Conservation (phyloP, 2,888 invertebrate genomes). For the Dryomyza anilis region DNA sequence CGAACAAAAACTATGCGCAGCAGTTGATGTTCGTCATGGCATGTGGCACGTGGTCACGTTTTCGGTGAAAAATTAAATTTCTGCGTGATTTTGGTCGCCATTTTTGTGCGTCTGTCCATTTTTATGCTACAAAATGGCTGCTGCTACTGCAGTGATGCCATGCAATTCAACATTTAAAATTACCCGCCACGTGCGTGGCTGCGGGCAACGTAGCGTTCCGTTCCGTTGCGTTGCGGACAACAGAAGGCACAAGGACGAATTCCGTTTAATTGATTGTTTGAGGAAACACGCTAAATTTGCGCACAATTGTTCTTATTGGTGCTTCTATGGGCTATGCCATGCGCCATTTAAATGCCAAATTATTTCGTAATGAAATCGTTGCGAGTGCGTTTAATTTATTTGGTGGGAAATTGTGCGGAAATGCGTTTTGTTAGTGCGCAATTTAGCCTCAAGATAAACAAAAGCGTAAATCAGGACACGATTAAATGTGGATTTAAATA, state of each 20-base stretch:
- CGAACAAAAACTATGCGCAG: too few species aligned
- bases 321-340: neutral
- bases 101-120: neutral
- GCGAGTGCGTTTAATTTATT: neutral
- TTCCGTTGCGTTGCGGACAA: too few species aligned
- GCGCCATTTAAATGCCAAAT: neutral
- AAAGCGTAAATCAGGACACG: too few species aligned
- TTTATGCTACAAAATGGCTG: neutral
- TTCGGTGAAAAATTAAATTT: constrained; percentile 2
- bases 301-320: neutral
- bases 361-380: neutral
- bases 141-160: neutral
- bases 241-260: neutral
- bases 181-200: neutral
- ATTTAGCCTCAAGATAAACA: too few species aligned
- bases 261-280: constrained; percentile 19
- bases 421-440: neutral
- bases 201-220: too few species aligned
- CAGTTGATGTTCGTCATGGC: too few species aligned
- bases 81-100: constrained; percentile 1
- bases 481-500: too few species aligned
- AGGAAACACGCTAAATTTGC: constrained; percentile 10
- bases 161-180: constrained; percentile 9
- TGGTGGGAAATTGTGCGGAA: neutral
- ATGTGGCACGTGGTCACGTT: constrained; percentile 2